Percentiles rank a stretch among this genome's conserved stretches.
These are phyloP conservation scores for Sarcophaga peregrina DNA, from an alignment of 1,140 invertebrate species.

Conservation along the genomic window DNA sequence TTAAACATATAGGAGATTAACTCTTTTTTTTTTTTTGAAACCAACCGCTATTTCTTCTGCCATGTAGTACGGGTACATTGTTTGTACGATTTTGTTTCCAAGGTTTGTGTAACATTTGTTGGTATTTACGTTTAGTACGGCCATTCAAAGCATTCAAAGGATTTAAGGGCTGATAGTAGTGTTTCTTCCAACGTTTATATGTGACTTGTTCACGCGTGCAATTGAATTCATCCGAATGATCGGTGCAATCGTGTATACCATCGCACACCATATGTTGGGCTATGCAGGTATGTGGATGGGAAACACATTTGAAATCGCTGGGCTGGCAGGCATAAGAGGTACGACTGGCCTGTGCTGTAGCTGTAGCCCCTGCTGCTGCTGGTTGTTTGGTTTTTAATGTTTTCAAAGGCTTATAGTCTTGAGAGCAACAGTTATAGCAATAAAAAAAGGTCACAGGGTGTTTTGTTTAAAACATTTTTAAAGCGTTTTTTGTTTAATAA, in stretches of 20 bases:
- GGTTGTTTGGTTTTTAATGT: conserved; percentile 14
- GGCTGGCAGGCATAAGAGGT: conserved; percentile 52
- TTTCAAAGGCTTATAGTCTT: conserved; percentile 21
- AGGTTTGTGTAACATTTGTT: not conserved
- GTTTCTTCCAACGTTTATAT: conserved; percentile 57
- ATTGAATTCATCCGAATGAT: conserved; percentile 78
- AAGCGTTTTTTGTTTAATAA: conserved; percentile 15
- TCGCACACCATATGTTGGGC: conserved; percentile 76
- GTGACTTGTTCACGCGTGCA: conserved; percentile 66
- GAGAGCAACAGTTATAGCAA: not conserved
- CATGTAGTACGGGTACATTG: not conserved
- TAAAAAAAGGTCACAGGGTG: not conserved
- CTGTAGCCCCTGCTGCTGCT: not conserved
- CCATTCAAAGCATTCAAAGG: not conserved
- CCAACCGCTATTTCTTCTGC: conserved; percentile 9
- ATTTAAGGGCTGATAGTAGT: conserved; percentile 20
- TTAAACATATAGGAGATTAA: conserved; percentile 11
- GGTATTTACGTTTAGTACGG: not conserved
- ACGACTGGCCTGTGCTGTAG: not conserved
- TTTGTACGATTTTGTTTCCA: not conserved
- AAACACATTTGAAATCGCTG: conserved; percentile 64
- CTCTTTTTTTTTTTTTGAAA: not conserved
- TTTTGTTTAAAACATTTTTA: not conserved
- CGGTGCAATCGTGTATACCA: conserved; percentile 75
- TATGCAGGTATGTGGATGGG: conserved; percentile 69